phyloP scores from a whole-genome alignment of 2,888 invertebrate genomes.

The Arctia plantaginis region DNA sequence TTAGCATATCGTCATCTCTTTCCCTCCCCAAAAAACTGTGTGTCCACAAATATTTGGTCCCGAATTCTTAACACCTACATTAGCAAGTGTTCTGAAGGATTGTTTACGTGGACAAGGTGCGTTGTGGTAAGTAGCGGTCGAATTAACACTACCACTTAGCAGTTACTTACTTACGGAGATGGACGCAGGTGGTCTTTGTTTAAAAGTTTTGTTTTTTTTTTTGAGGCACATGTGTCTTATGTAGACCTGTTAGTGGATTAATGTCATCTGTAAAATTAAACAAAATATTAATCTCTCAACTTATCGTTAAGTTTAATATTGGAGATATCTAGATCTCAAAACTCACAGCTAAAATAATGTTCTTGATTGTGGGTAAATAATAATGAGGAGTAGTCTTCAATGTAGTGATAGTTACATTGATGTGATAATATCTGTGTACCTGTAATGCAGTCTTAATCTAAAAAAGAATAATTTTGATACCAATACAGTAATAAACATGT shows the following conservation, averaged over 20 bases:
- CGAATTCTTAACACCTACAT: slow-evolving; percentile 70
- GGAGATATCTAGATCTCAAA: not conserved
- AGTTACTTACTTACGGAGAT: slow-evolving; percentile 74
- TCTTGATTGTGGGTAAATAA: not conserved
- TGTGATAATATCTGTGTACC: not conserved
- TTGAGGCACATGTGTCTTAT: slow-evolving; percentile 15
- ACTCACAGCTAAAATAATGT: not conserved
- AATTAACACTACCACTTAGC: slow-evolving; percentile 83
- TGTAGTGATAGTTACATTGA: not conserved
- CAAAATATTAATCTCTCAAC: not conserved
- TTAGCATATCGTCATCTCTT: slow-evolving; percentile 16
- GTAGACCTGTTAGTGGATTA: slow-evolving; percentile 17
- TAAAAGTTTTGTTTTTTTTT: slow-evolving; percentile 61
- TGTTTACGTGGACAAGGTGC: slow-evolving; percentile 59
- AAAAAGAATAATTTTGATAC: not conserved
- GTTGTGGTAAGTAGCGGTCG: slow-evolving; percentile 58
- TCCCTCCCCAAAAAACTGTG: slow-evolving; percentile 34
- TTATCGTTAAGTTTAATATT: not conserved
- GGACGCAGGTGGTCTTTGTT: slow-evolving; percentile 85
- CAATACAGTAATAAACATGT: too few species aligned
- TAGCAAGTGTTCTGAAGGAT: slow-evolving; percentile 60
- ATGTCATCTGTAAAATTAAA: slow-evolving; percentile 6
- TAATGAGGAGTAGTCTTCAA: not conserved
- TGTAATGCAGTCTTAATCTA: not conserved
- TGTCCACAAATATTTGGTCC: slow-evolving; percentile 67